Conservation (phyloP, 2,113 vertebrate genomes). For the Chiloscyllium plagiosum region DNA sequence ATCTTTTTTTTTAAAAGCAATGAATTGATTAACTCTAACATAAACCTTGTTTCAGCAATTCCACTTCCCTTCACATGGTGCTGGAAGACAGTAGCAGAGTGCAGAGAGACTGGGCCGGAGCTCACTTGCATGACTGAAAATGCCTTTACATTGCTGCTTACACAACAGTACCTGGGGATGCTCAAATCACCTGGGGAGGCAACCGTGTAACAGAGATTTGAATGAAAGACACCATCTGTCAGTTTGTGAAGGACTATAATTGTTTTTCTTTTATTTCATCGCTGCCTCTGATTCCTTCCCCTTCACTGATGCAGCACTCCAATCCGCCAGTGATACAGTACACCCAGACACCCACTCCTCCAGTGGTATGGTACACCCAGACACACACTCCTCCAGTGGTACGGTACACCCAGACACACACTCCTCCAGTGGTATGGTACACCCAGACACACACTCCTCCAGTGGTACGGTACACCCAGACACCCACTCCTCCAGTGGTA, state of each 20-base stretch:
- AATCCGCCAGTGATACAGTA: no score
- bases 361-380: no score
- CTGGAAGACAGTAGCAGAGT: background rate
- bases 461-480: no score
- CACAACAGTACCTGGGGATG: background rate
- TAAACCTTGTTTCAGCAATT: background rate
- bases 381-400: no score
- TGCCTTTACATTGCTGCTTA: background rate
- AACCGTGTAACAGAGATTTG: background rate
- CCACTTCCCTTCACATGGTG: background rate
- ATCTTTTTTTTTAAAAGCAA: background rate
- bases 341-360: no score
- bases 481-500: no score
- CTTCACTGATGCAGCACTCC: background rate
- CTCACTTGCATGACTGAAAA: background rate
- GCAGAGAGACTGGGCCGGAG: background rate
- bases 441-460: no score
- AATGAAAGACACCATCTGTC: background rate
- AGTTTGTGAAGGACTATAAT: background rate
- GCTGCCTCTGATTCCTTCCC: background rate
- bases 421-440: no score
- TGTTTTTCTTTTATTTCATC: background rate
- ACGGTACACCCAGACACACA: no score
- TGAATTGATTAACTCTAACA: background rate
- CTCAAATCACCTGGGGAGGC: background rate